Base-by-base conservation (phyloP, 1,140 invertebrate genomes). In the Calephelis nemesis region DNA sequence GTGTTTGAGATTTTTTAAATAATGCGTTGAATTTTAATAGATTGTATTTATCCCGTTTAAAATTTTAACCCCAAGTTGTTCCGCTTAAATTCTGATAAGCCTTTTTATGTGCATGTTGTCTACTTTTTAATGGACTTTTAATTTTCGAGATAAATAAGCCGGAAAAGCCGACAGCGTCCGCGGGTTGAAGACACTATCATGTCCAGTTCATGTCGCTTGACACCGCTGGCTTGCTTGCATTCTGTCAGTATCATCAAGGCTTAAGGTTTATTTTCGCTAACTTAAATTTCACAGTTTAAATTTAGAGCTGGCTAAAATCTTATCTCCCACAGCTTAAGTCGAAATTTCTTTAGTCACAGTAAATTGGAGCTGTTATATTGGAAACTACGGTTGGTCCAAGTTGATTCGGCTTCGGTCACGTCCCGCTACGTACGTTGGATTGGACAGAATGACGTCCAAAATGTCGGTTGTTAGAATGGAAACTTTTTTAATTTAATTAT, bases 351-450 rank as follows among this genome's bases (percentile, higher is more conserved):
- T 52, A 48, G n/a, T n/a, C 15, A 65, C 69, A 54, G 45, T n/a
- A 30, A 52, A 64, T 63, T 47, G 45, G 11, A 47, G 62, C 8
- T 63, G 47, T 42, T 63, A 39, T 62, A 19, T 49, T 70, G 65
- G 58, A 70, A 52, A 12, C 69, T 19, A 65, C 47, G 39, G 12
- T 52, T 70, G 70, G 71, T 71, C 62, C 63, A 63, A 76, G 73
- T 78, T 78, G 75, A 81, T 81, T 74, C 75, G 58, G 72, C 52
- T 64, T 52, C 58, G 71, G 77, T 78, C 79, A 75, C 77, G 77
- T 81, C 70, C 76, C 68, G 72, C 72, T 74, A 72, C 74, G 68
- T 60, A 74, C 70, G 74, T 74, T 63, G 67, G 68, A 63, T 49
- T 47, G 45, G 71, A 70, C 66, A 73, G 68, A 74, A 68, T 74